Percentiles rank a stretch among this genome's conserved stretches.
Evolutionary conservation across 2,888 invertebrate genomes (phyloP).

Genomic region (Ormyrus thymus): DNA sequence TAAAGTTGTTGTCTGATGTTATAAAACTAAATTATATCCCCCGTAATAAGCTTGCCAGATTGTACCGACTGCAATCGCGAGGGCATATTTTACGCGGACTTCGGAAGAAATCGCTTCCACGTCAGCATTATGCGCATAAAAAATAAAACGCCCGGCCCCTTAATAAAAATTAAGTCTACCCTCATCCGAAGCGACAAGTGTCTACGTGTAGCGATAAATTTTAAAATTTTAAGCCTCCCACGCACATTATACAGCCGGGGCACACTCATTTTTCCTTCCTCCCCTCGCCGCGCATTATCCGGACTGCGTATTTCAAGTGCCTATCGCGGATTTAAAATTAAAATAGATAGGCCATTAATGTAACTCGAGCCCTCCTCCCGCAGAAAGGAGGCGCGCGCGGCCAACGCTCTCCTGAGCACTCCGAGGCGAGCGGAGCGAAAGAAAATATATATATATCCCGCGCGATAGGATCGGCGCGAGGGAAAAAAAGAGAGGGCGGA

Average conservation of each 20-base stretch:
- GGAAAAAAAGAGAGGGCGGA: neutral
- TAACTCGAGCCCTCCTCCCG: conserved; percentile 12
- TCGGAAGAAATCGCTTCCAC: conserved; percentile 1
- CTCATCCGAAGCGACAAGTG: conserved; percentile 37
- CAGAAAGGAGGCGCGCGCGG: neutral
- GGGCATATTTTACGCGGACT: neutral
- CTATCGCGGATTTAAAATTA: conserved; percentile 46
- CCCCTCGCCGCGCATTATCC: conserved; percentile 20
- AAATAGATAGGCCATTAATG: conserved; percentile 54
- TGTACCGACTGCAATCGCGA: neutral
- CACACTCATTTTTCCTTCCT: neutral
- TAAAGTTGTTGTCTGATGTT: too few relatives aligned
- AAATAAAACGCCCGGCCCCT: neutral
- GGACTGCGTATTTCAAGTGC: conserved; percentile 23
- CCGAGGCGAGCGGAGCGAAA: neutral
- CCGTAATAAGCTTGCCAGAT: conserved; percentile 17
- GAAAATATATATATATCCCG: neutral
- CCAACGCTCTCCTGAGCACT: neutral
- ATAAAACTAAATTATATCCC: conserved; percentile 4
- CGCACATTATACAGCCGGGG: conserved; percentile 2
- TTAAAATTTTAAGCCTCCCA: conserved; percentile 28
- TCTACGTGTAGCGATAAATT: conserved; percentile 42
- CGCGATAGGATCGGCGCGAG: conserved; percentile 10
- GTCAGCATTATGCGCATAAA: conserved; percentile 10
- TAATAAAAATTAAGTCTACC: conserved; percentile 37